Percentiles rank a stretch among this genome's conserved stretches.
phyloP scores from a whole-genome alignment of 2,113 vertebrate genomes.

The Pedetes capensis region DNA sequence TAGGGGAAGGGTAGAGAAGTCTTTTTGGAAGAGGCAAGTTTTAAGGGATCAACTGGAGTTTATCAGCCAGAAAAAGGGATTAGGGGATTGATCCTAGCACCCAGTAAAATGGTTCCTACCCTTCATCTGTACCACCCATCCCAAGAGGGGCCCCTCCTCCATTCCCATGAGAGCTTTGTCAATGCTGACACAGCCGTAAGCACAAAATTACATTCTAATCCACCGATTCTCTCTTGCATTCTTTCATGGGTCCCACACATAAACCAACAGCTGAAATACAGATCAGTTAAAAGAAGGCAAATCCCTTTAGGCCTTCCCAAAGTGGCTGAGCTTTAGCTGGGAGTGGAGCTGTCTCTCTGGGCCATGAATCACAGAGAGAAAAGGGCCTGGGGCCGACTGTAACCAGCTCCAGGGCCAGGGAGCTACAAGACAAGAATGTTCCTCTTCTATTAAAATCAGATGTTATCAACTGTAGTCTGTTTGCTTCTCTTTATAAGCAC shows the following conservation, averaged over 20 bases:
- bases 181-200: not conserved
- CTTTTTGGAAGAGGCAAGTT: not conserved
- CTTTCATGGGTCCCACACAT: not conserved
- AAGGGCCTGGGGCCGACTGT: constrained; percentile 45
- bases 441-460: constrained; percentile 67
- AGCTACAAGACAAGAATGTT: constrained; percentile 56
- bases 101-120: not conserved
- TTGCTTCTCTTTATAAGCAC: constrained; percentile 50
- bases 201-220: not conserved
- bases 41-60: not conserved
- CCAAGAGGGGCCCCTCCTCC: not conserved
- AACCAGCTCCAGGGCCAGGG: constrained; percentile 55
- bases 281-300: constrained; percentile 70
- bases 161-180: not conserved
- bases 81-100: not conserved
- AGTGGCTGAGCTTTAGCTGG: constrained; percentile 56
- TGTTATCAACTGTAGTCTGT: constrained; percentile 22
- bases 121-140: not conserved
- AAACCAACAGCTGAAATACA: constrained; percentile 44
- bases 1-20: not conserved
- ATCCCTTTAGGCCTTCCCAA: constrained; percentile 63
- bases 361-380: constrained; percentile 71
- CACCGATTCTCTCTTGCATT: not conserved
- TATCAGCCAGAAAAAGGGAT: not conserved
- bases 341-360: constrained; percentile 60